phyloP scores from a whole-genome alignment of 2,113 vertebrate genomes.

The Petrocephalus zakoni region DNA sequence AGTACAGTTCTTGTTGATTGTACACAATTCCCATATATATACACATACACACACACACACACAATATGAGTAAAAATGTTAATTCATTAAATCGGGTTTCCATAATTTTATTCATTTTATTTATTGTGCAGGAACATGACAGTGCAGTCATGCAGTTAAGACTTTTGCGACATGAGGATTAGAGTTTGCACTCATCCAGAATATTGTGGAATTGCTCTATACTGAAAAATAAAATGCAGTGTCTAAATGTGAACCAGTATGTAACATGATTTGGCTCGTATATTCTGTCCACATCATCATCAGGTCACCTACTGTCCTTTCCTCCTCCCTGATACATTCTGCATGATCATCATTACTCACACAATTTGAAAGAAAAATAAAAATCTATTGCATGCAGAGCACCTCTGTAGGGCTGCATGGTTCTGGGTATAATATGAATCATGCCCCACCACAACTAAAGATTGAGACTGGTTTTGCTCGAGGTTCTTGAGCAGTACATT shows the following conservation, averaged over 20 bases:
- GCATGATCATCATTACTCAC: background rate
- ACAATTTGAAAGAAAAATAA: background rate
- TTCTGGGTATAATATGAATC: too few species aligned
- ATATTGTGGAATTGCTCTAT: background rate
- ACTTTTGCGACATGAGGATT: background rate
- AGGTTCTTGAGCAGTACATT: too few species aligned
- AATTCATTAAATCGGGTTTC: too few species aligned
- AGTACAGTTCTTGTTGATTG: background rate
- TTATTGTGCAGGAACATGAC: background rate
- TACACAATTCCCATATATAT: background rate
- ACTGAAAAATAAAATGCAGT: background rate
- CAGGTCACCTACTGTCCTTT: background rate
- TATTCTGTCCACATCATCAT: background rate
- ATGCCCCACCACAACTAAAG: too few species aligned
- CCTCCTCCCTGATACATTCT: background rate
- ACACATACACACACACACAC: too few species aligned
- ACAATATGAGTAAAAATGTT: background rate
- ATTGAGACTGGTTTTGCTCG: too few species aligned
- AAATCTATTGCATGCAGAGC: background rate
- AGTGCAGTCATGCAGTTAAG: background rate
- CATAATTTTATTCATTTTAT: background rate
- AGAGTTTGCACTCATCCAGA: background rate
- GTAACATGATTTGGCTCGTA: background rate
- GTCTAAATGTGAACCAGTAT: background rate
- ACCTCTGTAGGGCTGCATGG: background rate